Conservation (phyloP, 2,888 invertebrate species). For the Cancer borealis region DNA sequence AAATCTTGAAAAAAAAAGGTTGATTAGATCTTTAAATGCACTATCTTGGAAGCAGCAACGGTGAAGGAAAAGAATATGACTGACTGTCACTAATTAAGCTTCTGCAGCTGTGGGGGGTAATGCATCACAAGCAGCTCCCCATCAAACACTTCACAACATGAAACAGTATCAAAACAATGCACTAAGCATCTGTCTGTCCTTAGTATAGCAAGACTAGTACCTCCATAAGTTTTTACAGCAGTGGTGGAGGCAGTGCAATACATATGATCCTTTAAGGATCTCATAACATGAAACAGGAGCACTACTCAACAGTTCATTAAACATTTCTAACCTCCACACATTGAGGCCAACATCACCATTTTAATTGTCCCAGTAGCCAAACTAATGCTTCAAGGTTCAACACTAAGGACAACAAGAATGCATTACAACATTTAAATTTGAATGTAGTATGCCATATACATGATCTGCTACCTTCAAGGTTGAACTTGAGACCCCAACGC, state of each 20-base stretch:
- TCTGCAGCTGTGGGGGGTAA: not conserved
- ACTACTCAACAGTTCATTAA: constrained; percentile 6
- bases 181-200: not conserved
- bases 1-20: not conserved
- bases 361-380: not conserved
- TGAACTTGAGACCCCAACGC: constrained; percentile 91
- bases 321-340: constrained; percentile 37
- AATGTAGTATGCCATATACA: constrained; percentile 25
- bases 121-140: constrained; percentile 3
- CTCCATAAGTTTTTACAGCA: not conserved
- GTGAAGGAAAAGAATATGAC: not conserved
- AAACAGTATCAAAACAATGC: not conserved
- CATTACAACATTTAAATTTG: constrained; percentile 47
- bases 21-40: not conserved
- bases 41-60: constrained; percentile 9
- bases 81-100: not conserved
- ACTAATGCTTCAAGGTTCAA: constrained; percentile 13
- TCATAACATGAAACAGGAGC: not conserved
- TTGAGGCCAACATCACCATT: constrained; percentile 13
- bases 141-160: not conserved
- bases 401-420: constrained; percentile 50
- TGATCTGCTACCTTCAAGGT: constrained; percentile 86
- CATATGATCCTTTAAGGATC: not conserved
- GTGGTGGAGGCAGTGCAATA: constrained; percentile 15
- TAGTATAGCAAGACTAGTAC: not conserved